Evolutionary conservation across 2,888 invertebrate genomes (phyloP), one percentile per base, ranked within the genome.

Genomic region (Neoascia interrupta): DNA sequence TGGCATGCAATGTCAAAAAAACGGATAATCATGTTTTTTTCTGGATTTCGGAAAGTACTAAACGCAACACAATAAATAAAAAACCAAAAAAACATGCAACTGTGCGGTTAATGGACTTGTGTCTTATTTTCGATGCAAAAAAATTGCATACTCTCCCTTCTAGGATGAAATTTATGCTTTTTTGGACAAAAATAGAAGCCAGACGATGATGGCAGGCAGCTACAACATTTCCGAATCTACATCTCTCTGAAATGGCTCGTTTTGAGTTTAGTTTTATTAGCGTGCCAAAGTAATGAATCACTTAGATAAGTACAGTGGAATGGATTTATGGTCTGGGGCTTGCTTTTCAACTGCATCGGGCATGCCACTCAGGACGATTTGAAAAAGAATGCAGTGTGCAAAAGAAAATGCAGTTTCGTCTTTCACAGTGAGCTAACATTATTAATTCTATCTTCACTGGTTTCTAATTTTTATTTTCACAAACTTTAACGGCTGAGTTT

Each of bases 1-100:
- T 75, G 75, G 69, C 63, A 43, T 56, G 56, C 28, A 43, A 61
- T 54, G 61, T 68, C 54, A 54, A 56, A n/a, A n/a, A n/a, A 68
- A 51, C 31, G 54, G 26, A 68, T 69, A 69, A 75, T 69, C 41
- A 47, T n/a, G n/a, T n/a, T n/a, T n/a, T n/a, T n/a, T n/a, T n/a
- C n/a, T n/a, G n/a, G n/a, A n/a, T n/a, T 49, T 41, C 56, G 26
- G 26, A 51, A 74, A 54, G 47, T 43, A 45, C 45, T 41, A 26
- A 47, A 26, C 39, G 41, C 34, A 72, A 73, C 37, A 36, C n/a
- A n/a, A 10, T 31, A 54, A 37, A 31, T 10, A 21, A 45, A 45
- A 54, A 19, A 23, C 36, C 11, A 31, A 49, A 34, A 53, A 56
- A 73, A 49, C 28, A 39, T 34, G 15, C 51, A 61, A 26, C 11